Base-by-base conservation (phyloP, 2,797 vertebrate species). In the Garrulus glandarius region DNA sequence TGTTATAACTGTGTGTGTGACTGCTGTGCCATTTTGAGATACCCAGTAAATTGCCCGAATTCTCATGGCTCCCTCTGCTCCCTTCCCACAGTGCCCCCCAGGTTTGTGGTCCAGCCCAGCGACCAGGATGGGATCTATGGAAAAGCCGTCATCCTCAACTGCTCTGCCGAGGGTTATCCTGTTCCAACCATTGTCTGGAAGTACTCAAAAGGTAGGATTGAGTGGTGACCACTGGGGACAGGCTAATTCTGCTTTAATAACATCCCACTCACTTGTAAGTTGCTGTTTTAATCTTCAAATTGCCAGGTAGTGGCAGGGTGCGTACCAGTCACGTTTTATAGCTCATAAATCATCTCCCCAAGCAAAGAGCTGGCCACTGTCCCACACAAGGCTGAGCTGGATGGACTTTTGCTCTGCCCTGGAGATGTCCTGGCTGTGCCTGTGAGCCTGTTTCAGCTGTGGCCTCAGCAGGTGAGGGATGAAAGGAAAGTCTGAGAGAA, bases 111-210 rank as follows among this genome's bases (percentile, higher is more conserved):
- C 84, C 99, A 99, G 93, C 99, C 99, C 44, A 98, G 98, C 19
- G 99, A 99, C 97, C 99, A 99, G 97, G 99, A 99, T 1, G 99
- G 99, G 24, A 99, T 99, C 94, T 99, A 99, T 21, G 99, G 99
- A 65, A 99, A 99, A 97, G 99, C 99, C 2, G 99, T 99, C 86
- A 99, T 99, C 47, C 98, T 99, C 85, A 99, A 99, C 97, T 99
- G 99, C 96, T 99, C 99, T 4, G 99, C 99, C 10, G 99, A 99
- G 96, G 99, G 99, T 79, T 99, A 99, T 94, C 99, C 99, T 15
- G 99, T 99, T 22, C 99, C 99, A 39, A 99, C 99, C 46, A 99
- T 99, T 4, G 98, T 99, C 90, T 99, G 99, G 99, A 99, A 99
- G 84, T 99, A 99, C 97, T 99, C 99, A 2, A 99, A 99, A 99